Evolutionary conservation across 2,797 vertebrate genomes (phyloP).

Genomic region (Macropus fuliginosus): DNA sequence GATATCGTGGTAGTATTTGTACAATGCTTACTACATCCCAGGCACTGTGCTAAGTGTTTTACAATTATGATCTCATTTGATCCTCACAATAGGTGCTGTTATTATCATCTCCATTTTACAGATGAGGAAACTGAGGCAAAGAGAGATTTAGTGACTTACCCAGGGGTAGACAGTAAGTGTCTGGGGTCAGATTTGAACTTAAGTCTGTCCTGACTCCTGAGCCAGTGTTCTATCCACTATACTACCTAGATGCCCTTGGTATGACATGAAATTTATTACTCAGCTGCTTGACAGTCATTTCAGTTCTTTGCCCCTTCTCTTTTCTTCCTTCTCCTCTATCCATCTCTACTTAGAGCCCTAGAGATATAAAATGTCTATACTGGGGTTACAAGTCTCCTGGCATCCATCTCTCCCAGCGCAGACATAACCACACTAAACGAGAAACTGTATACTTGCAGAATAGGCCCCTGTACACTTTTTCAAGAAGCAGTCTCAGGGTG

Average conservation of each 20-base stretch:
- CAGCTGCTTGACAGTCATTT: background rate
- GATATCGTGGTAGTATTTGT: background rate
- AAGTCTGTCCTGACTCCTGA: background rate
- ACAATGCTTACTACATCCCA: background rate
- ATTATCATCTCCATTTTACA: background rate
- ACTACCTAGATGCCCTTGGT: background rate
- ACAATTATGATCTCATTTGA: background rate
- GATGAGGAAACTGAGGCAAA: background rate
- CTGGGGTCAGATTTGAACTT: background rate
- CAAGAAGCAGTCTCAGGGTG: constrained; percentile 64
- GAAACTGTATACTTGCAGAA: constrained; percentile 67
- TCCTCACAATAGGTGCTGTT: background rate
- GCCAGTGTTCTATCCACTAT: background rate
- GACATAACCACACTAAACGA: constrained; percentile 68
- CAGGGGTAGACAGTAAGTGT: background rate
- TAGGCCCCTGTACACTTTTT: constrained; percentile 55
- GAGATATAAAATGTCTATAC: background rate
- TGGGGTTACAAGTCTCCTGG: constrained; percentile 47
- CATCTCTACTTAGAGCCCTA: constrained; percentile 25
- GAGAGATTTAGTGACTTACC: background rate
- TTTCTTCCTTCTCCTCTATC: background rate
- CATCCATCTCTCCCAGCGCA: constrained; percentile 30
- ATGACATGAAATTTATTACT: background rate
- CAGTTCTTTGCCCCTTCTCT: background rate
- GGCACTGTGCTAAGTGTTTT: background rate